Evolutionary conservation across 2,888 invertebrate species (phyloP).

Genomic region (Eurois occulta): DNA sequence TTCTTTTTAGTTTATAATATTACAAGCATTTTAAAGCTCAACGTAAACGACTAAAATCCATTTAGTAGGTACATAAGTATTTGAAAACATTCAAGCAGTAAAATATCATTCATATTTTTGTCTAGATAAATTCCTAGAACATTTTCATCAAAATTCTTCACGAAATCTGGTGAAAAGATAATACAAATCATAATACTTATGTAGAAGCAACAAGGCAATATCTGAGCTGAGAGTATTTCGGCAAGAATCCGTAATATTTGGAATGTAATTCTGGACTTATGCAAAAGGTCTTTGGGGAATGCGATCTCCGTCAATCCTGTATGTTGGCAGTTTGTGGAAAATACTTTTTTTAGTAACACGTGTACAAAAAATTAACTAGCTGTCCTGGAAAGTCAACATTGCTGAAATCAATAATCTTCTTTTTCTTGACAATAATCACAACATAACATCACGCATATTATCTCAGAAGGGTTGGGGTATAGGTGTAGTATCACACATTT

Average conservation of each 20-base stretch:
- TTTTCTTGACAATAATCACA: no score
- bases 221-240: constrained; percentile 35
- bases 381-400: neutral
- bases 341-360: constrained; percentile 30
- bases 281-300: constrained; percentile 42
- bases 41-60: neutral
- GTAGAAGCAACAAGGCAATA: constrained; percentile 34
- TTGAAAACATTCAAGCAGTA: neutral
- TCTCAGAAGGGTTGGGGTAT: no score
- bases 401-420: neutral
- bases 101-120: constrained; percentile 12
- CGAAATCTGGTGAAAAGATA: constrained; percentile 23
- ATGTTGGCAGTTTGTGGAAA: constrained; percentile 33
- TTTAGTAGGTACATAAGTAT: neutral
- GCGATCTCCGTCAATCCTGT: constrained; percentile 25
- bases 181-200: constrained; percentile 4
- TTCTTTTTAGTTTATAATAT: neutral
- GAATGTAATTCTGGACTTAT: constrained; percentile 46
- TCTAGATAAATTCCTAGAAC: constrained; percentile 10
- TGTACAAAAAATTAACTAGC: constrained; percentile 13
- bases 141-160: constrained; percentile 23
- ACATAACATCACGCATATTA: no score
- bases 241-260: constrained; percentile 47
- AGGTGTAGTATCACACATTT: no score
- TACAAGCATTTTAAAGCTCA: neutral